Base-by-base conservation (phyloP, 2,888 invertebrate genomes). In the Dioctria linearis region DNA sequence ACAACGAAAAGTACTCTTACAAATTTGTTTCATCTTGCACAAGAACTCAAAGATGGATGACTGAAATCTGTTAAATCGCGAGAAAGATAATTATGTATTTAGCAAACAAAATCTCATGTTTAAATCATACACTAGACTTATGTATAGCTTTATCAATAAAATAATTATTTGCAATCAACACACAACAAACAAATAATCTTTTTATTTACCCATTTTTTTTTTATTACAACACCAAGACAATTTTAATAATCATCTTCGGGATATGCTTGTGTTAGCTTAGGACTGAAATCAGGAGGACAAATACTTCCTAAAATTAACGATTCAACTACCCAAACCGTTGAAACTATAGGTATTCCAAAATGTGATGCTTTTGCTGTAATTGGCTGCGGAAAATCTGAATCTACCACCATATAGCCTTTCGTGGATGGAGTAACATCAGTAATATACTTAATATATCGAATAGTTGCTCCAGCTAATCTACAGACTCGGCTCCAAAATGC, bases 321-420 rank as follows among this genome's bases (percentile, higher is more conserved):
- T 84, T 94, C 94, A 4, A 93, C 90, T 1, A 94, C 89, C 94
- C 94, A 95, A 2, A 91, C 91, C 0, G 93, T 92, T 0, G 93
- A 92, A 0, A 94, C 92, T 0, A 94, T 85, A 0, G 94, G 93
- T n/a, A 92, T 90, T 80, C 90, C 90, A 84, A 92, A 91, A 76
- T 90, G 89, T 79, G 90, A 89, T 0, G 93, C 93, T 80, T 88
- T 88, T 13, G 88, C 86, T 40, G 89, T 84, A n/a, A 90, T 87
- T 85, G 91, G 91, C 80, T 90, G 89, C 0, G 93, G 91, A 83
- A 93, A 93, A 76, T 91, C 91, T 84, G 87, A 89, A 82, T 94
- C 93, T 0, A 93, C 91, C n/a, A 94, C 90, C 8, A 94, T 88
- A 0, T 91, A 91, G 0, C 90, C 82, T 0, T 89, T 90, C 0